These are phyloP conservation scores for Latheticus oryzae DNA, from an alignment of 2,888 invertebrate species.

Conservation along the genomic window DNA sequence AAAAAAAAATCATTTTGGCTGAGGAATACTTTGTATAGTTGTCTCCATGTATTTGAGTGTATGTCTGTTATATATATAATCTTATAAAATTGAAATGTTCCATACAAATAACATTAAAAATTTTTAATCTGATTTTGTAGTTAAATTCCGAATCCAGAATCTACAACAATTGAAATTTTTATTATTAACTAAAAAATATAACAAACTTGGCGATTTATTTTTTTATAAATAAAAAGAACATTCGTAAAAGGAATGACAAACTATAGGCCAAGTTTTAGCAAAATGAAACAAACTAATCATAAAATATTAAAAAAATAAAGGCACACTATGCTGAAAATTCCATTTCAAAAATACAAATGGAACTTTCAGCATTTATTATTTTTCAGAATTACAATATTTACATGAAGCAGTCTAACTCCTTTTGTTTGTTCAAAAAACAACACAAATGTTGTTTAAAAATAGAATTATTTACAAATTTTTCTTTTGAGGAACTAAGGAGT, in stretches of 20 bases:
- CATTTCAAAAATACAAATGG: conserved; percentile 45
- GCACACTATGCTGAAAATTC: conserved; percentile 54
- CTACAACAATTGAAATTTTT: conserved; percentile 47
- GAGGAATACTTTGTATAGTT: conserved; percentile 56
- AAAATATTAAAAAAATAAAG: conserved; percentile 53
- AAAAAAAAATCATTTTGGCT: no score
- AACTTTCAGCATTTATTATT: conserved; percentile 50
- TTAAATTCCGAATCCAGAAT: conserved; percentile 9
- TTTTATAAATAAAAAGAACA: conserved; percentile 22
- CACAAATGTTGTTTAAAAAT: conserved; percentile 48
- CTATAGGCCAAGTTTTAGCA: conserved; percentile 51
- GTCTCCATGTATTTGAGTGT: conserved; percentile 58
- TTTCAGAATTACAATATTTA: conserved; percentile 44
- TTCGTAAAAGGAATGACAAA: conserved; percentile 32
- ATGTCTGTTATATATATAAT: conserved; percentile 58
- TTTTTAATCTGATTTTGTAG: conserved; percentile 48
- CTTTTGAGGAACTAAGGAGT: conserved; percentile 56
- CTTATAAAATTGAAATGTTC: conserved; percentile 57
- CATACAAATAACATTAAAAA: conserved; percentile 55
- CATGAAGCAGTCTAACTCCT: conserved; percentile 56
- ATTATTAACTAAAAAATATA: conserved; percentile 53
- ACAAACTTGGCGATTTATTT: conserved; percentile 50
- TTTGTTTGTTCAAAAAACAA: conserved; percentile 44
- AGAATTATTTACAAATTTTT: conserved; percentile 46
- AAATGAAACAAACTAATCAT: conserved; percentile 45